Evolutionary conservation across 2,113 vertebrate species (phyloP).

Genomic region (Triplophysa tibetana): DNA sequence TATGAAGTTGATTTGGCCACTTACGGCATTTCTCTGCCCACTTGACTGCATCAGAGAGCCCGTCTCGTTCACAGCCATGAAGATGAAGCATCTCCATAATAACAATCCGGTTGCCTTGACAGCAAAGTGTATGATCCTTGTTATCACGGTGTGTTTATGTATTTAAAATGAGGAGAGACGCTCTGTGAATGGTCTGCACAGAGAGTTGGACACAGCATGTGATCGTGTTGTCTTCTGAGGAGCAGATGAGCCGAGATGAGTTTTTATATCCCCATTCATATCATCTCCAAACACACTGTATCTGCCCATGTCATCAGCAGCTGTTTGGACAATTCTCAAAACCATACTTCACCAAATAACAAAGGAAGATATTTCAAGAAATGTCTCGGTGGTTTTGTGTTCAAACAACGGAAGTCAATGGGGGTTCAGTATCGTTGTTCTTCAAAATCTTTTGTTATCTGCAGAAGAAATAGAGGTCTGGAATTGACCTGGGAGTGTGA

Average conservation of each 20-base stretch:
- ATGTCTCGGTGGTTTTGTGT: too few relatives aligned
- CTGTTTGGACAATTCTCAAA: neutral
- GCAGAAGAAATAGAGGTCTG: too few relatives aligned
- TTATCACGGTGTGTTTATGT: constrained; percentile 49
- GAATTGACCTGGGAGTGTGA: too few relatives aligned
- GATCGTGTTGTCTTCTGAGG: constrained; percentile 5
- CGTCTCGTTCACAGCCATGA: constrained; percentile 32
- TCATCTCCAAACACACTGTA: neutral
- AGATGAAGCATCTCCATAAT: constrained; percentile 58
- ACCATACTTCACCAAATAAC: too few relatives aligned
- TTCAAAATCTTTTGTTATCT: too few relatives aligned
- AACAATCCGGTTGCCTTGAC: constrained; percentile 66
- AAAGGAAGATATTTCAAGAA: too few relatives aligned
- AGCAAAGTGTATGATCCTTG: constrained; percentile 37
- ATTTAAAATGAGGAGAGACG: constrained; percentile 20
- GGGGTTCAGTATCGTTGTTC: too few relatives aligned
- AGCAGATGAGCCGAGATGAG: constrained; percentile 4
- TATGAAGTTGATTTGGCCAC: neutral
- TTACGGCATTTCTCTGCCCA: neutral
- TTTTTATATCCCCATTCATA: neutral
- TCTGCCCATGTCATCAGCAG: neutral
- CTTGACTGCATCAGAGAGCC: neutral
- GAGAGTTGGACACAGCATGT: neutral
- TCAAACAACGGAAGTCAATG: too few relatives aligned
- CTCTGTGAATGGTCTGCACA: neutral